Evolutionary conservation across 2,113 vertebrate species (phyloP), one percentile per base, ranked within the genome.

Genomic region (Malurus elegans): DNA sequence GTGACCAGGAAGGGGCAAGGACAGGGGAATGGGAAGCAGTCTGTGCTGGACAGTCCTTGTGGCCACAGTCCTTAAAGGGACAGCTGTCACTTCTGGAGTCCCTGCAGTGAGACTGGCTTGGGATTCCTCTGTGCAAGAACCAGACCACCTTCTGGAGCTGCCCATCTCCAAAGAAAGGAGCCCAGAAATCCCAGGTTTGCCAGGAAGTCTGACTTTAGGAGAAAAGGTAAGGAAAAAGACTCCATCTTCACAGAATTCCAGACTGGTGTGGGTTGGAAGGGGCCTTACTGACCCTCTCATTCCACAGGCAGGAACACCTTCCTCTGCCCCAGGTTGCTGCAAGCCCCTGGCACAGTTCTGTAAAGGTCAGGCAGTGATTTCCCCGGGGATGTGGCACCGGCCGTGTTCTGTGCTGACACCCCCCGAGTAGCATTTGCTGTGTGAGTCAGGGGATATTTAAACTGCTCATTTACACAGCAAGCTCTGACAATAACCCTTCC

Each of bases 391-490:
- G 26, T 73, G 69, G 72, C 51, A 47, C 4, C 8, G 88, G 86
- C 67, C 2, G 3, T 70, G 76, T 18, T 93, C 53, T 44, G 60
- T 36, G 40, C 42, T 20, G n/a, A 60, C 32, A 25, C 73, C 92
- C 91, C 80, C 72, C 7, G 9, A 42, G 78, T 78, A 81, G 91
- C 78, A 90, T 88, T 89, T 93, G 83, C 31, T 0, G 2, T 91
- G 74, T 91, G 93, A 95, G 69, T 94, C 86, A 95, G 69, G 88
- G 91, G 83, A 95, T 80, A 81, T 95, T 96, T 94, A 91, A 79
- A 64, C 84, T 87, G 73, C n/a, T 73, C 48, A 85, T 86, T 89
- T 92, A 92, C 89, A 93, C 89, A 87, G 73, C 12, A 60, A 92
- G 40, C 57, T 81, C 57, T 20, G 34, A 81, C 61, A 64, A 50